Evolutionary conservation across 2,113 vertebrate genomes (phyloP), one percentile per base, ranked within the genome.

Genomic region (Lasiurus cinereus): DNA sequence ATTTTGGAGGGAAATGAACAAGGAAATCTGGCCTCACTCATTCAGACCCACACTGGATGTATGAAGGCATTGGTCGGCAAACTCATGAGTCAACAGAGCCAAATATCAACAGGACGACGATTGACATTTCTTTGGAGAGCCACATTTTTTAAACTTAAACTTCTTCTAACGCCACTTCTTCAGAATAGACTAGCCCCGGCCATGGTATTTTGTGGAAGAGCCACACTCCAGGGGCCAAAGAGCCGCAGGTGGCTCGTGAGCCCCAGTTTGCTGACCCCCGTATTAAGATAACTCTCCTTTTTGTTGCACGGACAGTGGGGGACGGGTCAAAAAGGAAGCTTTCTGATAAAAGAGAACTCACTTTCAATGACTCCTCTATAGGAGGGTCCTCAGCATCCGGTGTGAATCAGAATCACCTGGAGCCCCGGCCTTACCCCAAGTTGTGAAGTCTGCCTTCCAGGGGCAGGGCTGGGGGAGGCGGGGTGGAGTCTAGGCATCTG

Each of bases 341-440:
- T 94, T 85, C 73, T 67, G 33, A 91, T 70, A 39, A 90, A 59
- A 70, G 64, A 74, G n/a, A 39, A 93, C 0, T 46, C 36, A 82
- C n/a, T 86, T 56, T 12, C 13, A 84, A 33, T 43, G 83, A 31
- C 33, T 73, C 16, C 24, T 74, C 72, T 43, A 36, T 0, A 72
- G 27, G 29, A 36, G 16, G 18, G 15, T 12, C 74, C n/a, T 83
- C 62, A 13, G 43, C 19, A 77, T 72, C 22, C 19, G 12, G 29
- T 66, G 8, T 6, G 5, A 3, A 48, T n/a, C 15, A 67, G 33
- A 84, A 46, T 73, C 59, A 22, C 62, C 15, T 0, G 3, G 6
- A 54, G 29, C 18, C 8, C 46, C n/a, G 73, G 62, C 21, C 48
- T 62, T 76, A 19, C 39, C n/a, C 16, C 27, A 93, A 72, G n/a